Evolutionary conservation across 2,797 vertebrate genomes (phyloP).

Genomic region (Liasis olivaceus): DNA sequence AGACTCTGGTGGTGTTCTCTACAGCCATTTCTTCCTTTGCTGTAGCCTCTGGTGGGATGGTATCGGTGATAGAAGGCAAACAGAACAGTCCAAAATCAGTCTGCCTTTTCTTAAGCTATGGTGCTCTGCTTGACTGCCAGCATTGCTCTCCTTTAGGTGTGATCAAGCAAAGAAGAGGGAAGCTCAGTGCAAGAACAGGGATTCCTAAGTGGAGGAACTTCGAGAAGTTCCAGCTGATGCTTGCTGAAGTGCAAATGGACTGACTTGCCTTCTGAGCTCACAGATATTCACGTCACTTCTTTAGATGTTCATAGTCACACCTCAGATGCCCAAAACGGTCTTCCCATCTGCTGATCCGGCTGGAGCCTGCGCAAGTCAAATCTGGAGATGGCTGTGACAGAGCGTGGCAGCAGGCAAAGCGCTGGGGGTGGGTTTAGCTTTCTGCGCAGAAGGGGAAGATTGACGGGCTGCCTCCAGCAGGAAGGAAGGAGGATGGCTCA

Average conservation of each 20-base stretch:
- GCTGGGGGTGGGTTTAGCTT: neutral
- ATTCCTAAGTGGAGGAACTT: neutral
- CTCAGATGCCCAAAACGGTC: fast-evolving
- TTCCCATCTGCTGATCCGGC: neutral
- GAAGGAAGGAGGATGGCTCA: neutral
- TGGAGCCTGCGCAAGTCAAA: neutral
- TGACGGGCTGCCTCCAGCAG: neutral
- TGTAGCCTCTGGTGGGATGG: neutral
- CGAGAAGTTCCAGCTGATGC: neutral
- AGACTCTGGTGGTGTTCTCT: neutral
- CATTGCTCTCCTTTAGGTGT: neutral
- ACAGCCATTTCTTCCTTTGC: neutral
- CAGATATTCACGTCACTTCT: neutral
- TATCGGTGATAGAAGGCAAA: no score
- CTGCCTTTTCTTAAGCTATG: neutral
- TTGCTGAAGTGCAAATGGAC: neutral
- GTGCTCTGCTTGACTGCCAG: neutral
- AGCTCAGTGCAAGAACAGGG: neutral
- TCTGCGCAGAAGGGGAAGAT: neutral
- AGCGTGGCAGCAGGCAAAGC: neutral
- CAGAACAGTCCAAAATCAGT: neutral
- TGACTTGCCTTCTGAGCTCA: neutral
- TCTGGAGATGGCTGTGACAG: neutral
- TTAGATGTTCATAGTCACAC: neutral
- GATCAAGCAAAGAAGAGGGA: neutral